phyloP scores from a whole-genome alignment of 2,888 invertebrate species.

The Hermodice carunculata region DNA sequence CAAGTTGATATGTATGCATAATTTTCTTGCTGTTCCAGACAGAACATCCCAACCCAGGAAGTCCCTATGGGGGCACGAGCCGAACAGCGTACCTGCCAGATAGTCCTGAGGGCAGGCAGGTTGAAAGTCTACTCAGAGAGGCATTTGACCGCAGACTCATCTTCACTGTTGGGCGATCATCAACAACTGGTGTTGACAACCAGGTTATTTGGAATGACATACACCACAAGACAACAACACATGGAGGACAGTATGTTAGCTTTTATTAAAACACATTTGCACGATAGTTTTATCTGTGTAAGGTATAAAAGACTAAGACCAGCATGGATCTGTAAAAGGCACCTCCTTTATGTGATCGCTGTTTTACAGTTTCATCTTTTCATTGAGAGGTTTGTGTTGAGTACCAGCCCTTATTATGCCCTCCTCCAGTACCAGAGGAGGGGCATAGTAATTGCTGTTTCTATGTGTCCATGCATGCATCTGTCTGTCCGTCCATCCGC shows the following conservation, averaged over 20 bases:
- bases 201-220: conserved; percentile 62
- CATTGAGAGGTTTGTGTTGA: no score
- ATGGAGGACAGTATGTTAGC: conserved; percentile 52
- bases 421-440: no score
- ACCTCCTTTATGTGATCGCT: no score
- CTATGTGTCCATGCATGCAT: no score
- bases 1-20: no score
- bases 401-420: no score
- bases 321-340: no score
- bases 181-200: conserved; percentile 51
- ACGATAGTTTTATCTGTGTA: no score
- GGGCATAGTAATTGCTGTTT: no score
- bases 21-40: conserved; percentile 35
- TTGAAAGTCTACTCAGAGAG: conserved; percentile 47
- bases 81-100: conserved; percentile 58
- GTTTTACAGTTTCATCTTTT: no score
- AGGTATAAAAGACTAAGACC: no score
- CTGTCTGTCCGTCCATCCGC: no score
- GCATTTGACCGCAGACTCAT: conserved; percentile 56
- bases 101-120: conserved; percentile 49
- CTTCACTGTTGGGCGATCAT: conserved; percentile 58
- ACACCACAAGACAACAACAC: conserved; percentile 58
- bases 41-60: conserved; percentile 56
- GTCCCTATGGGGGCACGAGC: conserved; percentile 45
- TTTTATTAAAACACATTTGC: not conserved